Evolutionary conservation across 2,797 vertebrate species (phyloP).

Genomic region (Percopsis omiscomaycus): DNA sequence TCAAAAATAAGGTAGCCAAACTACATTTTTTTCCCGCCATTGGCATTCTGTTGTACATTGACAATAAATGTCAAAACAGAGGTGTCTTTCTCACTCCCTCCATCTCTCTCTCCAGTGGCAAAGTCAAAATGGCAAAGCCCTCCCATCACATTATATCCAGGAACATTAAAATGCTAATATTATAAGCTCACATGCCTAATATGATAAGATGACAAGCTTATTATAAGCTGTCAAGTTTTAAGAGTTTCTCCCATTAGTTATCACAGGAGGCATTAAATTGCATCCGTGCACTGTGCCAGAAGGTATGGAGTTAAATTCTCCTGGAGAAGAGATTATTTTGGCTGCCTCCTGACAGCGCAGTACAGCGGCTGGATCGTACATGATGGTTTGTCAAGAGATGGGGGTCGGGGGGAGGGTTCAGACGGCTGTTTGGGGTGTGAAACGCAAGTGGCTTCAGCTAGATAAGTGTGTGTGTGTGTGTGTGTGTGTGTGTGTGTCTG

Average conservation of each 20-base stretch:
- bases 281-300: slow-evolving; percentile 70
- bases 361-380: slow-evolving; percentile 65
- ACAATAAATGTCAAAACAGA: not conserved
- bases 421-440: slow-evolving; percentile 48
- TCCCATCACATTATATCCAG: slow-evolving; percentile 79
- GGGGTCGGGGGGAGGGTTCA: slow-evolving; percentile 34
- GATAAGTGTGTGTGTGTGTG: slow-evolving; percentile 24
- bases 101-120: slow-evolving; percentile 61
- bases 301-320: slow-evolving; percentile 82
- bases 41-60: slow-evolving; percentile 22
- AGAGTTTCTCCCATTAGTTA: slow-evolving; percentile 84
- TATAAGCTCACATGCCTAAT: slow-evolving; percentile 86
- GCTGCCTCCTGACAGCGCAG: slow-evolving; percentile 74
- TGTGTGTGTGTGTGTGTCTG: slow-evolving; percentile 22
- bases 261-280: slow-evolving; percentile 81
- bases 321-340: slow-evolving; percentile 79
- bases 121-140: slow-evolving; percentile 74
- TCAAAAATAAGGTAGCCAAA: too few relatives aligned
- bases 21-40: too few relatives aligned
- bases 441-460: slow-evolving; percentile 57
- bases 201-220: slow-evolving; percentile 87
- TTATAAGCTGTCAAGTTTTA: slow-evolving; percentile 85
- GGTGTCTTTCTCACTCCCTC: slow-evolving; percentile 19
- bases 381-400: slow-evolving; percentile 72
- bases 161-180: slow-evolving; percentile 87